Conservation (phyloP, 2,888 invertebrate genomes). For the Anodontia alba region DNA sequence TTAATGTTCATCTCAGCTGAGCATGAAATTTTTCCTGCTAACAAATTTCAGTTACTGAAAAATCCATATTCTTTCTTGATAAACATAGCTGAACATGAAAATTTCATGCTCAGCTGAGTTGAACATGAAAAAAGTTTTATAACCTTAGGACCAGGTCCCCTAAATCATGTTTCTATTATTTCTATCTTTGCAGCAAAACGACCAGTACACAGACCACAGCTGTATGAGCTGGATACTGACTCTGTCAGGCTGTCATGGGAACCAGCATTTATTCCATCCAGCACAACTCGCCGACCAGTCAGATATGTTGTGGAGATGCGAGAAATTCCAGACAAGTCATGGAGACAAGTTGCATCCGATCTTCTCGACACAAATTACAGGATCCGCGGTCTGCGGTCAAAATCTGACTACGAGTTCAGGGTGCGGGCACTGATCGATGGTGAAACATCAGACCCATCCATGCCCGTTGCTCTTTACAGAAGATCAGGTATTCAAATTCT, state of each 20-base stretch:
- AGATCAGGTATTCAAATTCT: constrained; percentile 73
- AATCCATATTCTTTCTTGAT: no score
- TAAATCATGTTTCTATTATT: no score
- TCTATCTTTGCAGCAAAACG: constrained; percentile 53
- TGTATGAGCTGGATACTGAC: constrained; percentile 76
- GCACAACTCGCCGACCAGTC: constrained; percentile 30
- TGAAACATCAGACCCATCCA: constrained; percentile 98
- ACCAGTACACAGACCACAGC: constrained; percentile 77
- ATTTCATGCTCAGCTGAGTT: no score
- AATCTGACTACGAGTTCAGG: constrained; percentile 97
- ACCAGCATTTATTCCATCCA: constrained; percentile 64
- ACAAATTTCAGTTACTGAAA: no score
- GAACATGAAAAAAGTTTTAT: no score
- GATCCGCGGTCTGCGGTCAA: constrained; percentile 89
- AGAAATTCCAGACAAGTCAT: constrained; percentile 72
- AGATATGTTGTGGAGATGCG: constrained; percentile 70
- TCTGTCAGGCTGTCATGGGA: constrained; percentile 79
- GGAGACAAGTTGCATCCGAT: constrained; percentile 69
- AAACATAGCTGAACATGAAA: no score
- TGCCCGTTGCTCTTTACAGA: constrained; percentile 88
- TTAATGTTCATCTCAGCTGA: no score
- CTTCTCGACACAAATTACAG: constrained; percentile 71
- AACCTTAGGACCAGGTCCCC: no score
- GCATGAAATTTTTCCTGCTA: no score
- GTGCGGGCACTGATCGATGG: constrained; percentile 96